Conservation (phyloP, 37 sponge, comb jelly and placozoan genomes). For the Halisarca cf. caerulea region DNA sequence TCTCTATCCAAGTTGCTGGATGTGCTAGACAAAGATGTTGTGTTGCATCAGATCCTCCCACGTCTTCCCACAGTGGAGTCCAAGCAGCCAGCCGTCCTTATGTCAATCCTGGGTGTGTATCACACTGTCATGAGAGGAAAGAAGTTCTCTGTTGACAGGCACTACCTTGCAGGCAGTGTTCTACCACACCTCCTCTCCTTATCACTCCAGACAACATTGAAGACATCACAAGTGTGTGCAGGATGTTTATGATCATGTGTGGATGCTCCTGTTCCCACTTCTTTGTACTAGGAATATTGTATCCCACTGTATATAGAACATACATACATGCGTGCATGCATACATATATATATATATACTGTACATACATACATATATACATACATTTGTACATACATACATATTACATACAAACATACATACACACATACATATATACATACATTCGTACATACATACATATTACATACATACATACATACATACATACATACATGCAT, state of each 20-base stretch:
- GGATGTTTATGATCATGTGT: not conserved
- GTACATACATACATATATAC: too few species aligned
- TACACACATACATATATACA: too few species aligned
- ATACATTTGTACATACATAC: too few species aligned
- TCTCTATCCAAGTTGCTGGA: slow-evolving; percentile 68
- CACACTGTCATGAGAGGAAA: slow-evolving; percentile 49
- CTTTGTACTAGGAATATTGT: not conserved
- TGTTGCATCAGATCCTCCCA: slow-evolving; percentile 70
- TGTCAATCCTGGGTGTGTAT: slow-evolving; percentile 81
- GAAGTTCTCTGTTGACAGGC: slow-evolving; percentile 67
- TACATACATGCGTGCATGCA: not conserved
- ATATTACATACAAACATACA: too few species aligned
- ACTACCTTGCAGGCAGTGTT: slow-evolving; percentile 46
- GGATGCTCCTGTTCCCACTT: not conserved
- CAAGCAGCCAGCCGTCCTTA: slow-evolving; percentile 82
- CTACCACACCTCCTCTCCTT: slow-evolving; percentile 73
- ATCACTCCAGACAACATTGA: slow-evolving; percentile 63
- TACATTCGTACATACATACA: too few species aligned
- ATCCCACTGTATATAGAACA: not conserved
- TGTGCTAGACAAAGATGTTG: slow-evolving; percentile 69
- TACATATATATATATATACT: too few species aligned
- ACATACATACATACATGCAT: too few species aligned
- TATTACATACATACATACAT: too few species aligned
- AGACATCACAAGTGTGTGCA: slow-evolving; percentile 54
- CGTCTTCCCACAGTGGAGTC: slow-evolving; percentile 47